Conservation (phyloP, 2,888 invertebrate species). For the Cephus runcator region DNA sequence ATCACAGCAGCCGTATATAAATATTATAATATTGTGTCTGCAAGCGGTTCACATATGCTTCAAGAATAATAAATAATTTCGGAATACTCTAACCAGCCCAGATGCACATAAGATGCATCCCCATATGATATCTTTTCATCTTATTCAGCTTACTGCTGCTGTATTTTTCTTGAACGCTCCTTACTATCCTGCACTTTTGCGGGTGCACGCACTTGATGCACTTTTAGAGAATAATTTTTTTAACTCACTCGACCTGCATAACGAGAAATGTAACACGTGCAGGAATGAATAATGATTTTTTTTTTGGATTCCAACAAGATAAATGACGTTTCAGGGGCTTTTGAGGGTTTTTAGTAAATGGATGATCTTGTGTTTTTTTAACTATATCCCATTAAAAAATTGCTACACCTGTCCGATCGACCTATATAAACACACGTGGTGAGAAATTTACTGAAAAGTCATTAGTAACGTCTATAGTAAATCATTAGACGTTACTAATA, state of each 20-base stretch:
- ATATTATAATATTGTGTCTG: conserved; percentile 19
- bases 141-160: neutral
- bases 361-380: neutral
- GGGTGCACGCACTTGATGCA: neutral
- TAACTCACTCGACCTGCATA: neutral
- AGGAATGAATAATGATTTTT: neutral
- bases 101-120: neutral
- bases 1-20: conserved; percentile 11
- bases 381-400: neutral
- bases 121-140: neutral
- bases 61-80: conserved; percentile 14
- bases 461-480: neutral
- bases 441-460: neutral
- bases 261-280: neutral
- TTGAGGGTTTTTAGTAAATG: neutral
- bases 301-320: neutral
- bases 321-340: neutral
- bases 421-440: neutral
- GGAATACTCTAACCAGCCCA: neutral
- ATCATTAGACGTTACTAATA: conserved; percentile 1
- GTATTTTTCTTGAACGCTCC: neutral
- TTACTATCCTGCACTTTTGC: neutral
- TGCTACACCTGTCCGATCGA: neutral
- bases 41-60: conserved; percentile 8
- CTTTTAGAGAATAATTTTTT: neutral